phyloP scores from a whole-genome alignment of 2,888 invertebrate genomes.

The Protophormia terraenovae region DNA sequence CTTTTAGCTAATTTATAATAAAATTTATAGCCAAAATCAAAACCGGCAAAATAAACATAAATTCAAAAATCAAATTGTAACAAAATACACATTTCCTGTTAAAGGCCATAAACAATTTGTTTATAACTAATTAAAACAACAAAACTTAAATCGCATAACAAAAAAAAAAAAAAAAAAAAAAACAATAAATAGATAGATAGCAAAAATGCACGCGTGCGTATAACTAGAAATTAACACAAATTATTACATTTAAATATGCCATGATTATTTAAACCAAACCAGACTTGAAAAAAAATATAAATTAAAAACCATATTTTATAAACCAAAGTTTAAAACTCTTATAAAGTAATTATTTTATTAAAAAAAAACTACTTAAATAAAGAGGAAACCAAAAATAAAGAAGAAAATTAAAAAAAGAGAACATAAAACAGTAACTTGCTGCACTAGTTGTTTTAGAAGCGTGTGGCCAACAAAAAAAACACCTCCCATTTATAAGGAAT shows the following conservation, averaged over 20 bases:
- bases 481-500: slow-evolving; percentile 53
- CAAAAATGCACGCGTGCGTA: slow-evolving; percentile 64
- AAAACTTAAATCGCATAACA: neutral
- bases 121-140: slow-evolving; percentile 30
- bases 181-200: neutral
- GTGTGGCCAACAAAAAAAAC: slow-evolving; percentile 68
- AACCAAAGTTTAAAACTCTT: too few species aligned
- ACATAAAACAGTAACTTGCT: slow-evolving; percentile 52
- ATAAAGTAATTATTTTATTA: too few species aligned
- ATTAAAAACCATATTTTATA: too few species aligned
- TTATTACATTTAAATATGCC: slow-evolving; percentile 55
- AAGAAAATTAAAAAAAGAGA: neutral
- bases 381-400: too few species aligned
- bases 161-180: neutral
- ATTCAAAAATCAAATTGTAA: slow-evolving; percentile 25
- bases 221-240: slow-evolving; percentile 60
- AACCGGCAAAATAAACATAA: neutral
- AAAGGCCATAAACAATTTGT: slow-evolving; percentile 48
- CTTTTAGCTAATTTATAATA: neutral
- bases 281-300: too few species aligned
- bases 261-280: slow-evolving; percentile 51
- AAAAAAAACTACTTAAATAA: too few species aligned
- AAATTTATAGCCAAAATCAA: neutral
- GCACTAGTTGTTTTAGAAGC: slow-evolving; percentile 66
- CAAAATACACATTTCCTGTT: slow-evolving; percentile 53